These are phyloP conservation scores for Nyctalus aviator DNA, from an alignment of 2,797 vertebrate species.

Conservation along the genomic window DNA sequence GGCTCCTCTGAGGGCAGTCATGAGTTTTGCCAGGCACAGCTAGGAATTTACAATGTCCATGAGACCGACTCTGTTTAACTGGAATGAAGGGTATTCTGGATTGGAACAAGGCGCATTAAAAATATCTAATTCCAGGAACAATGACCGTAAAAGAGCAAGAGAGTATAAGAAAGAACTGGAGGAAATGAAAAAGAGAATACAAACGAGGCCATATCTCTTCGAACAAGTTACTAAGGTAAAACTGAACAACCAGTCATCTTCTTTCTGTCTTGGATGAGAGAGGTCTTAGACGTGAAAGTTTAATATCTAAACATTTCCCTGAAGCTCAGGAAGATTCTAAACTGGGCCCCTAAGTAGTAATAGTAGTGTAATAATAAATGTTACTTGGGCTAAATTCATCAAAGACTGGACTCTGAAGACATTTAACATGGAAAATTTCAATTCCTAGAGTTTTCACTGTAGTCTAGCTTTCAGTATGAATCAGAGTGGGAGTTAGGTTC, in stretches of 20 bases:
- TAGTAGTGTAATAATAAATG: not conserved
- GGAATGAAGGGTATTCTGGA: constrained; percentile 37
- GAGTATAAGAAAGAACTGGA: constrained; percentile 94
- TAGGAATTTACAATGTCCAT: not conserved
- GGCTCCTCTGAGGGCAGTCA: not conserved
- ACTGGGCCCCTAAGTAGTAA: not conserved
- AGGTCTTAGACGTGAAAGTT: constrained; percentile 2
- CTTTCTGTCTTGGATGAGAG: not conserved
- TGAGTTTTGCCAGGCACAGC: constrained; percentile 6
- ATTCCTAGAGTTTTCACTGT: not conserved
- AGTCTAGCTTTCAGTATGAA: not conserved
- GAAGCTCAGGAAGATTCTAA: constrained; percentile 49
- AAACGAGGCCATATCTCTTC: constrained; percentile 94
- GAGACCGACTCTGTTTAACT: not conserved
- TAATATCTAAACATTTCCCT: constrained; percentile 52
- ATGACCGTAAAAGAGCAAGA: constrained; percentile 91
- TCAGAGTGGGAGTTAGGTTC: not conserved
- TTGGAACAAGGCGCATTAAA: constrained; percentile 39
- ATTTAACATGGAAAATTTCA: not conserved
- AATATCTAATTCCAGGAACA: constrained; percentile 89
- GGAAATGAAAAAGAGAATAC: constrained; percentile 94
- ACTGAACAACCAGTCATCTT: not conserved
- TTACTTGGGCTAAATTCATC: not conserved
- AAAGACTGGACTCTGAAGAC: not conserved
- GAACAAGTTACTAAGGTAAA: constrained; percentile 95